Evolutionary conservation across 2,113 vertebrate genomes (phyloP).

Genomic region (Rostratula benghalensis): DNA sequence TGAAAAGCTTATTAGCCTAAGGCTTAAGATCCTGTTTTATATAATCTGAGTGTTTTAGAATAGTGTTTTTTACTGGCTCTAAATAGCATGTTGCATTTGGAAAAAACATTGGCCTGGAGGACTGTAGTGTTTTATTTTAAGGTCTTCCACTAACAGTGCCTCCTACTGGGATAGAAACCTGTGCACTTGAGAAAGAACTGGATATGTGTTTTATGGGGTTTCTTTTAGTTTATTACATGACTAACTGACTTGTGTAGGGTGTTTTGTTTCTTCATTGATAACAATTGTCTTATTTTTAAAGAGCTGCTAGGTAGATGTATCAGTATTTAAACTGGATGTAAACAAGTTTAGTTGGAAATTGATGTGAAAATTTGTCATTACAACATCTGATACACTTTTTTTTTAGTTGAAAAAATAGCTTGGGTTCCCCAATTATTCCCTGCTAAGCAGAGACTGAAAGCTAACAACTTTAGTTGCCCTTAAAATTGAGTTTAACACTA

Average conservation of each 20-base stretch:
- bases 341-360: constrained; percentile 47
- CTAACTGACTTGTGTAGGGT: neutral
- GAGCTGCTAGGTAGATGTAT: constrained; percentile 70
- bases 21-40: constrained; percentile 49
- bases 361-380: constrained; percentile 55
- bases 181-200: constrained; percentile 71
- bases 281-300: constrained; percentile 55
- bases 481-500: constrained; percentile 48
- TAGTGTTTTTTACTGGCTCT: constrained; percentile 55
- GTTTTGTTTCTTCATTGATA: constrained; percentile 42
- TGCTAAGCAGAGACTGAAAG: constrained; percentile 56
- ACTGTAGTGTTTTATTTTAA: constrained; percentile 68
- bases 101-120: constrained; percentile 46
- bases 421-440: neutral
- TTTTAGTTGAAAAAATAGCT: neutral
- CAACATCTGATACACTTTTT: constrained; percentile 15
- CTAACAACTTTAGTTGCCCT: constrained; percentile 36
- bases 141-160: constrained; percentile 78
- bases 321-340: constrained; percentile 75
- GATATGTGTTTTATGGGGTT: constrained; percentile 50
- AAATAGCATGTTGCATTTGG: constrained; percentile 44
- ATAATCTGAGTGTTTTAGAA: constrained; percentile 40
- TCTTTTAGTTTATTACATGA: constrained; percentile 57
- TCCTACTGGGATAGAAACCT: constrained; percentile 60
- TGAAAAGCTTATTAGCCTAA: constrained; percentile 65